Percentiles rank a stretch among this genome's conserved stretches.
These are phyloP conservation scores for Menidia menidia DNA, from an alignment of 2,797 vertebrate species.

Conservation along the genomic window DNA sequence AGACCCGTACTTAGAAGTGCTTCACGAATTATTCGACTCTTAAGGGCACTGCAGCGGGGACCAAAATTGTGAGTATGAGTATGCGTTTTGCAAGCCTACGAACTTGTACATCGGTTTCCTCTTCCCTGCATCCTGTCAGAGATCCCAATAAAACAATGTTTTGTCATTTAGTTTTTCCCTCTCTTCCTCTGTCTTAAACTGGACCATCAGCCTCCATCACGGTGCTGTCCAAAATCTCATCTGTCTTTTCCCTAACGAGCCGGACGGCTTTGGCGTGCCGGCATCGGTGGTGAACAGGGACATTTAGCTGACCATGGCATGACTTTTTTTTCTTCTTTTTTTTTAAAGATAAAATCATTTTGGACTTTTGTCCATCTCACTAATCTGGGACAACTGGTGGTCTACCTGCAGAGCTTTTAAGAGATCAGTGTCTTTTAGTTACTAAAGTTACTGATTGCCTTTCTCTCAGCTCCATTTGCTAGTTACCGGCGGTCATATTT, in stretches of 20 bases:
- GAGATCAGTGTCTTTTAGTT: too few species aligned
- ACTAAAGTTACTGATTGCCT: too few species aligned
- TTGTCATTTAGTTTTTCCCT: too few species aligned
- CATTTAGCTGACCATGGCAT: too few species aligned
- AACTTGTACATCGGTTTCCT: slow-evolving; percentile 40
- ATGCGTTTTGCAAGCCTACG: slow-evolving; percentile 4
- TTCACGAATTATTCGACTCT: slow-evolving; percentile 54
- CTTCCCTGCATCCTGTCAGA: slow-evolving; percentile 33
- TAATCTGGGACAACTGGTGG: too few species aligned
- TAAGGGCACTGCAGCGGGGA: slow-evolving; percentile 55
- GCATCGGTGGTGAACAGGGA: too few species aligned
- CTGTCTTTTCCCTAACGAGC: slow-evolving; percentile 13
- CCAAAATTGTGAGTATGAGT: slow-evolving; percentile 29
- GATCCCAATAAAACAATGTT: slow-evolving; percentile 6
- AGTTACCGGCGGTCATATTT: too few species aligned
- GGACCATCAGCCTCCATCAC: slow-evolving; percentile 1
- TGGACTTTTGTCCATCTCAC: too few species aligned
- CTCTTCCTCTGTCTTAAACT: neutral
- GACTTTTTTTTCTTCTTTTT: too few species aligned
- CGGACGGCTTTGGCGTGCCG: neutral
- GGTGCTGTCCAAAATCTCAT: slow-evolving; percentile 22
- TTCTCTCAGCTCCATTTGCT: too few species aligned
- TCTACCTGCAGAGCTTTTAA: too few species aligned
- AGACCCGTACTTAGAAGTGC: slow-evolving; percentile 67
- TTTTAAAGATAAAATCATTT: too few species aligned